Percentiles rank a stretch among this genome's conserved stretches.
Conservation (phyloP, 2,888 invertebrate genomes). For the Agrochola macilenta region DNA sequence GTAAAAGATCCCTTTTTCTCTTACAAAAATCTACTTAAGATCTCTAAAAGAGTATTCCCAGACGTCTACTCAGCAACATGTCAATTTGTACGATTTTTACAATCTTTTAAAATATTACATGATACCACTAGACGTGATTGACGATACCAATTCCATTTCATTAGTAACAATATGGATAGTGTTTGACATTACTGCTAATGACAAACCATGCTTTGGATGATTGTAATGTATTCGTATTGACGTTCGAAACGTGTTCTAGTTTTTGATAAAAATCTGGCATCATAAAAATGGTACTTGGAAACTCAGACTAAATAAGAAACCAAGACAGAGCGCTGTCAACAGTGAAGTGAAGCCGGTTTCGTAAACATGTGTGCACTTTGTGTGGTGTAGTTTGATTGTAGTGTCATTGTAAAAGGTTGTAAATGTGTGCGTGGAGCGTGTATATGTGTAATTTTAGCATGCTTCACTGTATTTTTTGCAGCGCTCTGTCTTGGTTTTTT, state of each 20-base stretch:
- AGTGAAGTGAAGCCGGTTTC: too few relatives aligned
- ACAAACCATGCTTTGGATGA: slow-evolving; percentile 21
- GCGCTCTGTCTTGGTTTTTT: too few relatives aligned
- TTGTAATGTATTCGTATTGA: slow-evolving; percentile 34
- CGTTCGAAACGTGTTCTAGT: slow-evolving; percentile 3
- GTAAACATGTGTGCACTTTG: too few relatives aligned
- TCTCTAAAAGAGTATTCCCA: not conserved
- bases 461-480: too few relatives aligned
- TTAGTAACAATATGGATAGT: slow-evolving; percentile 8
- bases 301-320: too few relatives aligned
- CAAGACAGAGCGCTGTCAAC: too few relatives aligned
- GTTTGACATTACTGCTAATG: slow-evolving; percentile 4
- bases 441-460: too few relatives aligned
- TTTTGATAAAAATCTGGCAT: not conserved
- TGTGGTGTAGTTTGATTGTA: too few relatives aligned
- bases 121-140: not conserved
- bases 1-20: not conserved
- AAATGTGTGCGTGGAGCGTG: too few relatives aligned
- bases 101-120: slow-evolving; percentile 7
- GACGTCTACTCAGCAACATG: slow-evolving; percentile 25
- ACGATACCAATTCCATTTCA: slow-evolving; percentile 30
- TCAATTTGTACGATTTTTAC: slow-evolving; percentile 16
- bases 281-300: not conserved
- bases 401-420: too few relatives aligned
- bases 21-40: not conserved